These are phyloP conservation scores for Lepidocyrtinus sp. DNA, from an alignment of 2,888 invertebrate species.

Conservation along the genomic window DNA sequence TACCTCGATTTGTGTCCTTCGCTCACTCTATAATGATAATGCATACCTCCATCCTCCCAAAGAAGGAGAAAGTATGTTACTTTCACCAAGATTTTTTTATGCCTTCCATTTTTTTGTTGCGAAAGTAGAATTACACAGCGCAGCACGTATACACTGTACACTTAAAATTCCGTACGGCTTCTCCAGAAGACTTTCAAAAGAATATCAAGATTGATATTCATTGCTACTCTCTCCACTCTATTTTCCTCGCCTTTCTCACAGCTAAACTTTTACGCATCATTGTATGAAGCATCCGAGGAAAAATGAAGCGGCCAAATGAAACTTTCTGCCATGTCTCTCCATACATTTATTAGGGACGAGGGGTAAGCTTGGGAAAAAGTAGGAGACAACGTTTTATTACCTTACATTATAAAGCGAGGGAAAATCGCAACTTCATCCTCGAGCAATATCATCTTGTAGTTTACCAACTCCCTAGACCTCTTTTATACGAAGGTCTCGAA, in stretches of 20 bases:
- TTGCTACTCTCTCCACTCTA: constrained; percentile 68
- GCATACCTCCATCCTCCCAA: constrained; percentile 6
- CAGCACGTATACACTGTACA: constrained; percentile 48
- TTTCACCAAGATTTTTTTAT: constrained; percentile 59
- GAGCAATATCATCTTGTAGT: constrained; percentile 33
- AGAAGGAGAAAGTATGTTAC: constrained; percentile 40
- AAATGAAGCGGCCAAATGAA: constrained; percentile 14
- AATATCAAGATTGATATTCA: constrained; percentile 71
- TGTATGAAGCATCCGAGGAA: constrained; percentile 9
- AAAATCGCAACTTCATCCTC: constrained; percentile 39
- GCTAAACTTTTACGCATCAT: constrained; percentile 16
- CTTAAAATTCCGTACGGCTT: constrained; percentile 70
- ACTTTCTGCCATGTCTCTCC: constrained; percentile 3
- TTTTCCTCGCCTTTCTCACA: constrained; percentile 46
- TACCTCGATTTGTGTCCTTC: constrained; percentile 19
- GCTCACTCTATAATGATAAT: constrained; percentile 32
- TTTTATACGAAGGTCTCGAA: background rate
- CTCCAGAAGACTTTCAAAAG: constrained; percentile 69
- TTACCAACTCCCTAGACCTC: background rate
- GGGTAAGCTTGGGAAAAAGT: constrained; percentile 27
- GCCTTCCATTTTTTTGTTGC: constrained; percentile 26
- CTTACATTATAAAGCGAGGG: background rate
- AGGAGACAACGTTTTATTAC: constrained; percentile 13
- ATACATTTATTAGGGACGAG: constrained; percentile 25
- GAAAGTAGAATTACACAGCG: constrained; percentile 34